Evolutionary conservation across 2,888 invertebrate species (phyloP).

Genomic region (Drepana falcataria): DNA sequence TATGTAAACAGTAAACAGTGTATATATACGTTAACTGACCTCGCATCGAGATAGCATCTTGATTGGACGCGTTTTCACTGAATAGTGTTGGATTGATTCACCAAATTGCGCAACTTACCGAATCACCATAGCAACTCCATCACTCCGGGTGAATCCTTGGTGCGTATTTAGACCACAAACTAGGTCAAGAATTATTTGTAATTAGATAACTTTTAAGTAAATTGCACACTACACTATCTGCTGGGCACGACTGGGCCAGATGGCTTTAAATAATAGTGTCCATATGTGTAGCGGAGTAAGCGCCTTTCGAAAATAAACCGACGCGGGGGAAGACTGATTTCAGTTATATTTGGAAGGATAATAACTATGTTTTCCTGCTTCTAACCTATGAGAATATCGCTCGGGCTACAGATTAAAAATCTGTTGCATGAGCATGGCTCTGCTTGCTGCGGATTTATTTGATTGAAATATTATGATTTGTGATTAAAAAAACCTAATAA

Average conservation of each 20-base stretch:
- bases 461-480: too few relatives aligned
- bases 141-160: conserved; percentile 49
- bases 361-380: conserved; percentile 40
- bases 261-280: conserved; percentile 62
- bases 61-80: conserved; percentile 15
- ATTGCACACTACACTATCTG: conserved; percentile 31
- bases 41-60: conserved; percentile 41
- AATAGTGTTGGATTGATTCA: conserved; percentile 31
- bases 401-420: not conserved
- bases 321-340: conserved; percentile 62
- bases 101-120: conserved; percentile 33
- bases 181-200: conserved; percentile 60
- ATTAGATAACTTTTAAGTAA: conserved; percentile 25
- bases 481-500: too few relatives aligned
- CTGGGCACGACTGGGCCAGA: conserved; percentile 45
- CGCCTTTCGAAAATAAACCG: conserved; percentile 63
- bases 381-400: conserved; percentile 10
- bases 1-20: conserved; percentile 4
- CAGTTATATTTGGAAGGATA: conserved; percentile 56
- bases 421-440: not conserved
- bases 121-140: conserved; percentile 54
- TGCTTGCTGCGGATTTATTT: not conserved
- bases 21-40: conserved; percentile 9
- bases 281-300: conserved; percentile 45
- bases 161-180: conserved; percentile 43